phyloP scores from a whole-genome alignment of 2,888 invertebrate genomes.

The Perithous albicinctus region DNA sequence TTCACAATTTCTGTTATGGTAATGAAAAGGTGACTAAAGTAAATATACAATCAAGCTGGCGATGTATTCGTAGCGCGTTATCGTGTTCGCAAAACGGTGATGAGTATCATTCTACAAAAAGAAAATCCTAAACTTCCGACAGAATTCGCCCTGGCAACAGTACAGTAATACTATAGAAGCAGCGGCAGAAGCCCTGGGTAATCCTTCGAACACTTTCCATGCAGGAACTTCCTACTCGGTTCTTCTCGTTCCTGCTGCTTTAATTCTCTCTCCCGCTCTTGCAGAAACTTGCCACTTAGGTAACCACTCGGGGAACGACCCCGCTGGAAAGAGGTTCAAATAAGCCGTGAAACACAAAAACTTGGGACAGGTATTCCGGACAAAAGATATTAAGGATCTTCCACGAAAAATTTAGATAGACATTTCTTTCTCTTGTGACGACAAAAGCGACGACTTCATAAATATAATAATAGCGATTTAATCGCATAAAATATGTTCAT shows the following conservation, averaged over 20 bases:
- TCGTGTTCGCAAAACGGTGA: slow-evolving; percentile 19
- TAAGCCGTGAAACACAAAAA: not conserved
- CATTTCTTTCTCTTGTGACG: no score
- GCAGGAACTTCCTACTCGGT: no score
- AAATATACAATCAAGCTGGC: not conserved
- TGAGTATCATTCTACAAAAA: slow-evolving; percentile 3
- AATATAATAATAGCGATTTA: no score
- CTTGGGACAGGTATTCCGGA: not conserved
- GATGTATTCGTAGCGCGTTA: not conserved
- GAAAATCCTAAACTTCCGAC: slow-evolving; percentile 20
- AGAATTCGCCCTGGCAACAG: slow-evolving; percentile 18
- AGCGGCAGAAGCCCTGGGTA: slow-evolving; percentile 21
- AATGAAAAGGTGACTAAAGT: not conserved
- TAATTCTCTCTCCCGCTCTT: slow-evolving; percentile 58
- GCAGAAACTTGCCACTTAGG: slow-evolving; percentile 69
- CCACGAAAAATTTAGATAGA: not conserved
- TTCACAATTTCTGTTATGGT: not conserved
- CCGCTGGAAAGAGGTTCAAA: slow-evolving; percentile 5
- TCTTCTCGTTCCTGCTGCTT: slow-evolving; percentile 36
- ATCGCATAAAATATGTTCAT: no score
- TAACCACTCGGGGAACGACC: slow-evolving; percentile 49
- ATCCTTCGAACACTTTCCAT: slow-evolving; percentile 52
- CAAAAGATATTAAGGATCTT: not conserved
- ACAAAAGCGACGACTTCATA: no score
- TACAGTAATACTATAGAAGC: not conserved